Conservation (phyloP, 2,113 vertebrate genomes). For the Sprattus sprattus region DNA sequence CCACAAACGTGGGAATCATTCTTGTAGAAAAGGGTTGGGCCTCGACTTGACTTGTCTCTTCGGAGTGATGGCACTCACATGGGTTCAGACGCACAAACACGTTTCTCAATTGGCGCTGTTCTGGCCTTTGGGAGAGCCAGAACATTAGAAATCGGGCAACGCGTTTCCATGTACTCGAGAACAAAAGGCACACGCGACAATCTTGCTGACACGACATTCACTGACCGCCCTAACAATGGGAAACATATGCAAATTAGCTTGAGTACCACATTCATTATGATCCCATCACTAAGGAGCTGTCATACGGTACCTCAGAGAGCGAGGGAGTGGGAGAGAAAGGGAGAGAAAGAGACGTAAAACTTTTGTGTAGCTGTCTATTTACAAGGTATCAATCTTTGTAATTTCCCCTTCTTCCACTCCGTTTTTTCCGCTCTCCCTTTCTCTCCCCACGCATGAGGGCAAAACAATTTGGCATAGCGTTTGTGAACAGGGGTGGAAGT, state of each 20-base stretch:
- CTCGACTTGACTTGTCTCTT: neutral
- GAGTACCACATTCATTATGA: constrained; percentile 58
- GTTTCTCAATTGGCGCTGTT: neutral
- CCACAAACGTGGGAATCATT: constrained; percentile 12
- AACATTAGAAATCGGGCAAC: neutral
- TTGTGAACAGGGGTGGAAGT: neutral
- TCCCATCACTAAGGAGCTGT: constrained; percentile 57
- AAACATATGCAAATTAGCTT: constrained; percentile 68
- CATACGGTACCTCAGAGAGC: constrained; percentile 48
- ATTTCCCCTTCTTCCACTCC: constrained; percentile 32
- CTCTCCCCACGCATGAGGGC: neutral
- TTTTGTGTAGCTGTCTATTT: neutral
- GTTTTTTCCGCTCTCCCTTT: constrained; percentile 22
- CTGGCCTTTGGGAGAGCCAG: neutral
- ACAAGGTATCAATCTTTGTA: neutral
- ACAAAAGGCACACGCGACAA: constrained; percentile 60
- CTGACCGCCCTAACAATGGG: constrained; percentile 68
- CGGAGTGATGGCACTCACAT: neutral
- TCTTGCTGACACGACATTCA: constrained; percentile 62
- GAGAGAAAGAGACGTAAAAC: neutral
- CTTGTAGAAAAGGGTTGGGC: neutral
- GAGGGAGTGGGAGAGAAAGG: neutral
- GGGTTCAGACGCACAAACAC: neutral
- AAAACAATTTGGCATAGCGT: neutral
- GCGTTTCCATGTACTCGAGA: constrained; percentile 36